Evolutionary conservation across 1,140 invertebrate species (phyloP).

Genomic region (Tetranychus urticae): DNA sequence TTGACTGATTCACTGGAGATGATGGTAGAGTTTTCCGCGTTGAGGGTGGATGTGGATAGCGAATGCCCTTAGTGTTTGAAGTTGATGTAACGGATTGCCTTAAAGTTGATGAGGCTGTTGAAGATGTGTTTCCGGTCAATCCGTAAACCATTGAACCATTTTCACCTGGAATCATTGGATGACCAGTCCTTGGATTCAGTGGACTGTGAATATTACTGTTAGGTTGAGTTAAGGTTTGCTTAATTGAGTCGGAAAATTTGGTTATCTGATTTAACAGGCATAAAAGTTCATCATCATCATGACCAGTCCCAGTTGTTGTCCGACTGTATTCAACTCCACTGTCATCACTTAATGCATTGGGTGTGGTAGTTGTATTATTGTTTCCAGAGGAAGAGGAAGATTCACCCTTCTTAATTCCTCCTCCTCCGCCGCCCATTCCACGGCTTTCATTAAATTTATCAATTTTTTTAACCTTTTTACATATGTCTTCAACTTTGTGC

Average conservation of each 20-base stretch:
- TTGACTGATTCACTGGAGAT: not conserved
- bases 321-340: constrained; percentile 7
- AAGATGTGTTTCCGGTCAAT: too few species aligned
- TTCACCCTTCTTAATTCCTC: not conserved
- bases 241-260: constrained; percentile 1
- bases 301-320: not conserved
- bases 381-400: not conserved
- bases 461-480: not conserved
- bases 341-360: constrained; percentile 2
- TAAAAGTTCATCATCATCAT: constrained; percentile 7
- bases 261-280: constrained; percentile 5
- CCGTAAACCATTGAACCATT: too few species aligned
- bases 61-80: too few species aligned
- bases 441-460: too few species aligned
- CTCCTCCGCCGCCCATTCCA: not conserved
- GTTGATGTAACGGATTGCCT: not conserved
- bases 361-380: not conserved
- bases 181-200: too few species aligned
- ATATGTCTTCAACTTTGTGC: not conserved
- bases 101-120: too few species aligned
- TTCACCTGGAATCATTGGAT: too few species aligned
- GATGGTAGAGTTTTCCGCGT: not conserved
- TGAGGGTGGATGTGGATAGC: not conserved
- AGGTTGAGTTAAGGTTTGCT: not conserved
- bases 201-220: too few species aligned